Percentiles rank a stretch among this genome's conserved stretches.
Evolutionary conservation across 2,113 vertebrate species (phyloP).

Genomic region (Talpa occidentalis): DNA sequence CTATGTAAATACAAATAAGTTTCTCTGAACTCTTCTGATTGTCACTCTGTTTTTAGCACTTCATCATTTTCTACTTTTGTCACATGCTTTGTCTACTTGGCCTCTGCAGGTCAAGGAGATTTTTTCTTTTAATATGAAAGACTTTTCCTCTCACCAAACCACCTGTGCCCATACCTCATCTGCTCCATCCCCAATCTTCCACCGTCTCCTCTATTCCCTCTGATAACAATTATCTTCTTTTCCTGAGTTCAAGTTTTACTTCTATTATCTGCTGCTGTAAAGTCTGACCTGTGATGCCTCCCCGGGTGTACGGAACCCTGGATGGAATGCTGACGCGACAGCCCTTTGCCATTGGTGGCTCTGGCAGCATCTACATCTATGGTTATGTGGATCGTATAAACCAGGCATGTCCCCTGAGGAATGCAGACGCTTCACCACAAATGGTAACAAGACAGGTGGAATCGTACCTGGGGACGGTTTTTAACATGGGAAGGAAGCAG

Average conservation of each 20-base stretch:
- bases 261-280: too few relatives aligned
- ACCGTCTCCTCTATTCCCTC: too few relatives aligned
- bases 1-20: not conserved
- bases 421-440: slow-evolving; percentile 88
- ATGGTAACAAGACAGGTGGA: slow-evolving; percentile 81
- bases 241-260: too few relatives aligned
- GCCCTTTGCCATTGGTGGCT: slow-evolving; percentile 91
- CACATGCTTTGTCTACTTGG: not conserved
- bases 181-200: too few relatives aligned
- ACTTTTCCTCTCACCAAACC: too few relatives aligned
- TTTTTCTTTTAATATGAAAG: too few relatives aligned
- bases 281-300: not conserved
- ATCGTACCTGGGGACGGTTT: not conserved
- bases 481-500: not conserved
- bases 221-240: too few relatives aligned
- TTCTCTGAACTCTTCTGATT: not conserved
- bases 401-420: slow-evolving; percentile 87
- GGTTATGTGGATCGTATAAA: slow-evolving; percentile 91
- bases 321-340: slow-evolving; percentile 89
- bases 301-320: slow-evolving; percentile 90
- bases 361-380: slow-evolving; percentile 91
- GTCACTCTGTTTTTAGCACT: not conserved
- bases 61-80: slow-evolving; percentile 22
- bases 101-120: not conserved
- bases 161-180: too few relatives aligned